These are phyloP conservation scores for Ophraella communa DNA, from an alignment of 2,888 invertebrate species.

Conservation along the genomic window DNA sequence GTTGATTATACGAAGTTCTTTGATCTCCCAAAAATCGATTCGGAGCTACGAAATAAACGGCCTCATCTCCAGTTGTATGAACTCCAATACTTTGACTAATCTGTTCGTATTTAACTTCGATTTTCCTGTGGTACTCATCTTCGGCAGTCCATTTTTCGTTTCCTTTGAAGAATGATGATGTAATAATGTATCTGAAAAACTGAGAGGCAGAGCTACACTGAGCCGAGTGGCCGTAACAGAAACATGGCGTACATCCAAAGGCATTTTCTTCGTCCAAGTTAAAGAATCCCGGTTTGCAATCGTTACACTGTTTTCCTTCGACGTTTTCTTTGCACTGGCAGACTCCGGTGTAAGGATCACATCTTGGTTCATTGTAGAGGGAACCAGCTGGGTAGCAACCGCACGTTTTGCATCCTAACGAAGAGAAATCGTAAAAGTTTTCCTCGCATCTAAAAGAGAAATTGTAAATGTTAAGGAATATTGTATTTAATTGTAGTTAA, in stretches of 20 bases:
- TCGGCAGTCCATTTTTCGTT: constrained; percentile 84
- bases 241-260: constrained; percentile 97
- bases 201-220: constrained; percentile 80
- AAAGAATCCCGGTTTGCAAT: constrained; percentile 94
- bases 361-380: constrained; percentile 78
- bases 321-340: constrained; percentile 92
- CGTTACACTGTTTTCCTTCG: constrained; percentile 92
- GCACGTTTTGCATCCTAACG: constrained; percentile 91
- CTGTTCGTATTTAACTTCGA: constrained; percentile 78
- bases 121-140: constrained; percentile 64
- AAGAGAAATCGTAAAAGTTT: constrained; percentile 91
- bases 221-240: constrained; percentile 98
- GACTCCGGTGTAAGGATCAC: constrained; percentile 81
- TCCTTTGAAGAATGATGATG: constrained; percentile 87
- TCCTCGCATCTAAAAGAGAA: constrained; percentile 63
- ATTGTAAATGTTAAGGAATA: neutral
- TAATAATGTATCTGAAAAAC: constrained; percentile 62
- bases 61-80: constrained; percentile 73
- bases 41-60: constrained; percentile 91
- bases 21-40: constrained; percentile 86
- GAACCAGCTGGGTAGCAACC: constrained; percentile 89
- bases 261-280: constrained; percentile 85
- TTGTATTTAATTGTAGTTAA: neutral
- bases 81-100: constrained; percentile 81
- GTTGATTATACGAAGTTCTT: constrained; percentile 92